Evolutionary conservation across 2,113 vertebrate genomes (phyloP), one percentile per base, ranked within the genome.

Genomic region (Protobothrops mucrosquamatus): DNA sequence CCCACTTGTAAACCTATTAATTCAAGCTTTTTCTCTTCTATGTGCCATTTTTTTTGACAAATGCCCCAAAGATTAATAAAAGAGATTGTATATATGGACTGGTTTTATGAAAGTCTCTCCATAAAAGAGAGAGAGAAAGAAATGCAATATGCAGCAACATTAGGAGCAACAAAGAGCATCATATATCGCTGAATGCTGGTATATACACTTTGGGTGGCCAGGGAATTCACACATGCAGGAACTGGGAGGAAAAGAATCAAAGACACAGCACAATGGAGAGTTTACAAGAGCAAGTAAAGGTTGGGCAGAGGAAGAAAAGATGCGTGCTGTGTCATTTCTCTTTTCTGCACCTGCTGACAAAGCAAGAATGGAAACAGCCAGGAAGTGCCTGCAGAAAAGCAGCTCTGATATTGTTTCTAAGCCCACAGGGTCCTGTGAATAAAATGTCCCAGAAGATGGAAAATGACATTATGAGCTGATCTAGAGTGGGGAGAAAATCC

Each of bases 1-100:
- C 81, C 48, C 24, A 18, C 43, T 85, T 93, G 88, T 57, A 51
- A 86, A 86, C 4, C 46, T 87, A 24, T 85, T 51, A 74, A 64
- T 61, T 91, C 15, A 52, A 90, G 48, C 43, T 24, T 43, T 29
- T 59, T 92, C 56, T 59, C 23, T 64, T 7, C 22, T 87, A 15
- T 52, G 9, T 24, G 3, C 88, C 55, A n/a, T 56, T 23, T 26
- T 48, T 48, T 90, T 87, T 91, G 56, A 39, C 23, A 26, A 91
- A 55, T 91, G 51, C 85, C 56, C 59, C 87, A 24, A 93, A 91
- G 46, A 93, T 90, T 64, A 86, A 87, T 90, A 91, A 86, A 87
- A 93, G 5, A 34, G 24, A 93, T 74, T 93, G 15, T 29, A 55
- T 23, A 46, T 29, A 90, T n/a, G 48, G 26, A 29, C 57, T 69